Evolutionary conservation across 2,113 vertebrate species (phyloP), one percentile per base, ranked within the genome.

Genomic region (Uria lomvia): DNA sequence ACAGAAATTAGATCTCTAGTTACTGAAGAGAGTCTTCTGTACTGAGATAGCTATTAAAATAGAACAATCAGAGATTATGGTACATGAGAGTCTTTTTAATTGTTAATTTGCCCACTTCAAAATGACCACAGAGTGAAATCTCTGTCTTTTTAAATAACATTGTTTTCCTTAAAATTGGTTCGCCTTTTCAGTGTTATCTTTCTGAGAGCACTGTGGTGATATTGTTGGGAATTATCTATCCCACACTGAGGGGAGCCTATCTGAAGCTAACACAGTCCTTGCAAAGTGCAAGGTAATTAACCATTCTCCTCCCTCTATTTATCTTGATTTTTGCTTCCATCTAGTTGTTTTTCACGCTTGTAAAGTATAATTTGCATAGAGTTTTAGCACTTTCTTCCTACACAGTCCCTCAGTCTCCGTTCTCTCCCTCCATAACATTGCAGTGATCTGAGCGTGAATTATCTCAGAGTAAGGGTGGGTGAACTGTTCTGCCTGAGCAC

Each of bases 1-100:
- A 95, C 97, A 97, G 97, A 98, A 97, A 97, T 97, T 94, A 97
- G 96, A 98, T 98, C 97, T 97, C 94, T 74, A 90, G 95, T 95
- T 97, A 92, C 94, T 93, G 96, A 96, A 97, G 94, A 97, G 90
- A 94, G 72, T 97, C 90, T 92, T 97, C 96, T 95, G 52, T 96
- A 92, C 79, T 60, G 95, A 97, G 96, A 98, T 95, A 98, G 93
- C 96, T 96, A 95, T 97, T 98, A 97, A 96, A 98, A 96, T 94
- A 76, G 94, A 98, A 97, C 59, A 90, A 96, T 96, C 90, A 91
- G 95, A 95, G 96, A 97, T 96, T 97, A 93, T 80, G 74, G 95
- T 90, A 94, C 97, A 97, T 78, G 81, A 93, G 91, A 97, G 90
- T 55, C 90, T 97, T 98, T 96, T 98, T 97, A 97, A 98, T 97